Conservation (phyloP, 2,113 vertebrate species). For the Hypocryptadius cinnamomeus region DNA sequence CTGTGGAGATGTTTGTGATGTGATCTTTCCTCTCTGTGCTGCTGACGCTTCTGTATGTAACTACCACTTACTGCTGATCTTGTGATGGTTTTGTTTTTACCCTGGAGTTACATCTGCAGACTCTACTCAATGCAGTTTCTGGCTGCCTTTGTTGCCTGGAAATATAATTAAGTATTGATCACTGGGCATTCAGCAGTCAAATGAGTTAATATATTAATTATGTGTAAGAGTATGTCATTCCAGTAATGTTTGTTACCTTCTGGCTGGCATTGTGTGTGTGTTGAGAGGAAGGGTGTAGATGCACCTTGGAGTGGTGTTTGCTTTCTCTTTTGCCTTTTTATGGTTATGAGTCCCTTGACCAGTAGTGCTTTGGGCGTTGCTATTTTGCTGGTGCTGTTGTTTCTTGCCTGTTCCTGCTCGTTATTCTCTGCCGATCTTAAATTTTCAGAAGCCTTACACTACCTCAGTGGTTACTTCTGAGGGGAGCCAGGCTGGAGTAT, state of each 20-base stretch:
- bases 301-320: background rate
- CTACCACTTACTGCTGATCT: background rate
- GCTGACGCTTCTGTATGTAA: background rate
- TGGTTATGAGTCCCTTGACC: background rate
- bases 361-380: background rate
- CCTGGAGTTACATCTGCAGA: background rate
- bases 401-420: background rate
- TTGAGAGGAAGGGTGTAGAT: background rate
- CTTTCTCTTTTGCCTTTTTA: background rate
- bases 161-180: constrained; percentile 36
- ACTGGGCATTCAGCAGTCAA: background rate
- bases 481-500: background rate
- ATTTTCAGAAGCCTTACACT: background rate
- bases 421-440: background rate
- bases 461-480: background rate
- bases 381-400: background rate
- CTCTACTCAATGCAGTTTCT: background rate
- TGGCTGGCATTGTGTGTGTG: background rate
- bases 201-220: constrained; percentile 4
- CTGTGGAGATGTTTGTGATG: background rate
- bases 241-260: background rate
- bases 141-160: background rate
- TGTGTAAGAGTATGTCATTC: background rate
- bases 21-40: background rate
- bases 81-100: background rate